Conservation (phyloP, 2,888 invertebrate genomes). For the Oscheius sp. region DNA sequence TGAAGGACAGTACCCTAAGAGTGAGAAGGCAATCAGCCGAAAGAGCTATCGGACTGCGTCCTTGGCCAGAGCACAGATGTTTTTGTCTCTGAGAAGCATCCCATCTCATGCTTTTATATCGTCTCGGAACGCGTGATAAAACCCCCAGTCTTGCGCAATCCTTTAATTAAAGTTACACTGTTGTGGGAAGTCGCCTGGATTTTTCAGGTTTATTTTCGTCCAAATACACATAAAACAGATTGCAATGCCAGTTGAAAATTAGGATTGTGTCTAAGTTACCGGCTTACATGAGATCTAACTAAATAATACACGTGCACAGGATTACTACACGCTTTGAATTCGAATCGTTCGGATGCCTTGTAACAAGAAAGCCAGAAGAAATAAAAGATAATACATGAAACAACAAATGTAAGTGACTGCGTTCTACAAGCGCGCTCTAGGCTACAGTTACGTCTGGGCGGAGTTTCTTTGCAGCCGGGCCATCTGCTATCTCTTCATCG, state of each 20-base stretch:
- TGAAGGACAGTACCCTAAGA: neutral
- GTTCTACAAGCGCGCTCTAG: neutral
- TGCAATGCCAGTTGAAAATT: no score
- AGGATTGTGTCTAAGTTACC: no score
- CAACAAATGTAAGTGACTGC: no score
- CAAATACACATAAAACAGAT: no score
- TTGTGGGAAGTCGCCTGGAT: neutral
- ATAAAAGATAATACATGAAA: neutral
- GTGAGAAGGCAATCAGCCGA: neutral
- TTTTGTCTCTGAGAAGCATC: slow-evolving; percentile 18
- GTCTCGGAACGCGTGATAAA: slow-evolving; percentile 3
- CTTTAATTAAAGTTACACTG: neutral
- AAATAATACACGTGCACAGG: neutral
- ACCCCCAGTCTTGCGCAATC: neutral
- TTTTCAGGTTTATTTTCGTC: no score
- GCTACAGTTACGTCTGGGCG: slow-evolving; percentile 15
- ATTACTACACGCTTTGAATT: neutral
- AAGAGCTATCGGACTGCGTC: neutral
- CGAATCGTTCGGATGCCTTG: neutral
- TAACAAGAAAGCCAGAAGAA: neutral
- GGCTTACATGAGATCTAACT: neutral
- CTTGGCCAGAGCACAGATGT: neutral
- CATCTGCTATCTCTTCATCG: neutral
- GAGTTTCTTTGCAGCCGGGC: slow-evolving; percentile 1
- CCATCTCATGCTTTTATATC: slow-evolving; percentile 10